Conservation (phyloP, 2,888 invertebrate species). For the Tetranychus truncatus region DNA sequence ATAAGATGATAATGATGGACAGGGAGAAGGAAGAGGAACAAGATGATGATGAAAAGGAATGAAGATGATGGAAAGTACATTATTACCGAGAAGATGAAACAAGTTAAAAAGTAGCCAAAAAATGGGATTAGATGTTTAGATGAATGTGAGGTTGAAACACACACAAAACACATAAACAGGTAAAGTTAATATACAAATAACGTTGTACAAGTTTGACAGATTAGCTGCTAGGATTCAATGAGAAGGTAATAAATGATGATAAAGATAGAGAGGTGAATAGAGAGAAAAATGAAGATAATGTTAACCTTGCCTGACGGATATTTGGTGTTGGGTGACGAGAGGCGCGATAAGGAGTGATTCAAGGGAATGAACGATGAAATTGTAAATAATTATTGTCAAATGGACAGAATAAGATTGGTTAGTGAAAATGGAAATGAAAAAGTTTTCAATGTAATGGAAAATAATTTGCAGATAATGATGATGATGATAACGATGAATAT, state of each 20-base stretch:
- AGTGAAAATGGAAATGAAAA: not conserved
- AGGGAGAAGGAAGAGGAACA: slow-evolving; percentile 27
- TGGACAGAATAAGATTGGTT: slow-evolving; percentile 9
- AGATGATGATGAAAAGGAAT: slow-evolving; percentile 27
- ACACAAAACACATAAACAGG: no score
- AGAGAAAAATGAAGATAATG: not conserved
- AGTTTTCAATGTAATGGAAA: not conserved
- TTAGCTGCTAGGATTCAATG: no score
- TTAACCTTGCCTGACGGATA: no score
- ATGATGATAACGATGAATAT: not conserved
- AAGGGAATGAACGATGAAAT: no score
- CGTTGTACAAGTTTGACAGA: no score
- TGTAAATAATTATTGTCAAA: slow-evolving; percentile 16
- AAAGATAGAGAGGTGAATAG: not conserved
- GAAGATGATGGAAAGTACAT: slow-evolving; percentile 16
- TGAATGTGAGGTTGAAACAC: no score
- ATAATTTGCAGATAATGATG: not conserved
- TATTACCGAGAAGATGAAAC: slow-evolving; percentile 17
- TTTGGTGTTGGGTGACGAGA: no score
- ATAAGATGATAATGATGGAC: slow-evolving; percentile 23
- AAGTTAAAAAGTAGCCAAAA: no score
- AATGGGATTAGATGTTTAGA: no score
- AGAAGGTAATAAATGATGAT: no score
- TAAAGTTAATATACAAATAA: no score
- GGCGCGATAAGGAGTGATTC: no score